A percentile compares a stretch with the other conserved stretches of the same genome.
Evolutionary conservation across 2,888 invertebrate species (phyloP).

Genomic region (Hedychridium roseum): DNA sequence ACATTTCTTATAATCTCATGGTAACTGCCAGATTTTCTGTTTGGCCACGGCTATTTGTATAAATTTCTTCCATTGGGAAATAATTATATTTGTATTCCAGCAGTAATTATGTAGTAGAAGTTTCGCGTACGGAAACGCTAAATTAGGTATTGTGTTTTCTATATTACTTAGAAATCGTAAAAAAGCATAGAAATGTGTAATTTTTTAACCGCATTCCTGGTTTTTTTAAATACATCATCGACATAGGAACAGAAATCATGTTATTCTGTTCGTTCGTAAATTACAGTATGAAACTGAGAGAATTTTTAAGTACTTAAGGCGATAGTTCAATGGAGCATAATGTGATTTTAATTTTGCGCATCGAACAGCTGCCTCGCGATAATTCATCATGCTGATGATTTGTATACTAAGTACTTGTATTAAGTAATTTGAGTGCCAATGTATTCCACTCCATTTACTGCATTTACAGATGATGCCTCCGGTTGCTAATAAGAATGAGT

Average conservation of each 20-base stretch:
- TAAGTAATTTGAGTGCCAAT: constrained; percentile 42
- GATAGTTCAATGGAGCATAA: constrained; percentile 23
- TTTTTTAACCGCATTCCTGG: no score
- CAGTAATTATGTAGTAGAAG: no score
- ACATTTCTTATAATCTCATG: constrained; percentile 25
- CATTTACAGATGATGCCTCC: constrained; percentile 19
- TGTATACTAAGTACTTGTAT: constrained; percentile 25
- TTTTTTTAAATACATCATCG: no score
- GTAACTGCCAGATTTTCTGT: constrained; percentile 16
- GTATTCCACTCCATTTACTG: constrained; percentile 26
- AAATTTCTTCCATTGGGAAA: background rate
- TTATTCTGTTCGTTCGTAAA: constrained; percentile 4
- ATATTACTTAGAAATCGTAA: no score
- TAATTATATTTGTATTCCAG: background rate
- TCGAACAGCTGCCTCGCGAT: constrained; percentile 38
- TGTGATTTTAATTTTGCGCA: constrained; percentile 24
- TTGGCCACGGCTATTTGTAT: no score
- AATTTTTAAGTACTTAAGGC: constrained; percentile 41
- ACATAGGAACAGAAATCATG: no score
- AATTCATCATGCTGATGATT: constrained; percentile 25
- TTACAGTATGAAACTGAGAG: constrained; percentile 9
- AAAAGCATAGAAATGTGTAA: no score
- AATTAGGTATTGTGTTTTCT: no score
- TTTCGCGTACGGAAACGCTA: no score
- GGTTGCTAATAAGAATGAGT: background rate